phyloP scores from a whole-genome alignment of 1,140 invertebrate species.

The Heliconius hermathena region DNA sequence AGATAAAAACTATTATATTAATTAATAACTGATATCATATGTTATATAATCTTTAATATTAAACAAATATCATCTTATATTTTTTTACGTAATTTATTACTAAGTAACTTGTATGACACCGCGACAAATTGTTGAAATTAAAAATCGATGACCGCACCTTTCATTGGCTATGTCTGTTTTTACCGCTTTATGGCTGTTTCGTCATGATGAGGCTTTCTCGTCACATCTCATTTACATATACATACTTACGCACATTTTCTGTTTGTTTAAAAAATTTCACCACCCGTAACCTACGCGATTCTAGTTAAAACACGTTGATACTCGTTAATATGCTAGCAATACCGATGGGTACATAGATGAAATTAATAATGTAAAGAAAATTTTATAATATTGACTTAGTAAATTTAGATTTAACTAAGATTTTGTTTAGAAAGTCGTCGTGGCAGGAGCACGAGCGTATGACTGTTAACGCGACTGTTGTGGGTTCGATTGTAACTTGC shows the following conservation, averaged over 20 bases:
- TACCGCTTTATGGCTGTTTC: constrained; percentile 63
- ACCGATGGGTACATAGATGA: neutral
- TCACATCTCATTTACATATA: constrained; percentile 65
- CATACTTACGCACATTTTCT: constrained; percentile 66
- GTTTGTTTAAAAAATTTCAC: constrained; percentile 73
- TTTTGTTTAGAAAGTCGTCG: too few relatives aligned
- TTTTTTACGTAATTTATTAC: constrained; percentile 24
- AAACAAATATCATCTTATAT: neutral
- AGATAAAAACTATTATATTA: too few relatives aligned
- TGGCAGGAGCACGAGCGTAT: too few relatives aligned
- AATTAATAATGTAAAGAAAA: neutral
- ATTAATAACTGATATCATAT: neutral
- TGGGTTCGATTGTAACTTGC: too few relatives aligned
- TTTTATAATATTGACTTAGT: neutral
- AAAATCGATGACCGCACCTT: constrained; percentile 50
- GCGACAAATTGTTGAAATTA: constrained; percentile 51
- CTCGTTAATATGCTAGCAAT: neutral
- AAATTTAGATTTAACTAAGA: neutral
- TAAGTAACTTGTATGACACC: constrained; percentile 42
- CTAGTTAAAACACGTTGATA: constrained; percentile 13
- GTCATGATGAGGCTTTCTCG: constrained; percentile 68
- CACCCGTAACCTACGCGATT: constrained; percentile 37
- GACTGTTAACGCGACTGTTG: too few relatives aligned
- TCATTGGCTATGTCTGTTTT: constrained; percentile 50
- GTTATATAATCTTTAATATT: neutral